These are phyloP conservation scores for Leptinotarsa lineolata DNA, from an alignment of 1,140 invertebrate species.

Conservation along the genomic window DNA sequence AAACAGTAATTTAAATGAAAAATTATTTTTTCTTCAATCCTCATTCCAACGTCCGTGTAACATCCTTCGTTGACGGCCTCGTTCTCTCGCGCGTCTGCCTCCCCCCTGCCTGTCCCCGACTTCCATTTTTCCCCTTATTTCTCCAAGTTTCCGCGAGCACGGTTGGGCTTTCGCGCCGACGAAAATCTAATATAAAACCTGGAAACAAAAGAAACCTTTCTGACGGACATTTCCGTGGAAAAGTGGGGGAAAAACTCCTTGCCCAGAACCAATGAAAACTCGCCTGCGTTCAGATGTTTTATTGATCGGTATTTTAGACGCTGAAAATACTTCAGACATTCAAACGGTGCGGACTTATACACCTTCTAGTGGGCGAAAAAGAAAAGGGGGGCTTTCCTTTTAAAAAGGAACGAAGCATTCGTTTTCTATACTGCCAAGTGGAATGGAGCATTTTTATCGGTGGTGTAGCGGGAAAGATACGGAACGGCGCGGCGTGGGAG, in stretches of 20 bases:
- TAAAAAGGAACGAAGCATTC: constrained; percentile 38
- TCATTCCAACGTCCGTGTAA: constrained; percentile 14
- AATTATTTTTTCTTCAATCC: neutral
- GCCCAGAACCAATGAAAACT: constrained; percentile 48
- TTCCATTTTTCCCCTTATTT: constrained; percentile 3
- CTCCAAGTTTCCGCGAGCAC: constrained; percentile 25
- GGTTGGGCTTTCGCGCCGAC: constrained; percentile 28
- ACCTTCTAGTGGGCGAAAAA: constrained; percentile 36
- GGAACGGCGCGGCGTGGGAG: neutral
- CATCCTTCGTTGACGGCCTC: constrained; percentile 19
- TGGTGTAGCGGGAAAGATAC: constrained; percentile 1
- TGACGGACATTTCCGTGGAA: constrained; percentile 50
- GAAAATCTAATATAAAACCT: constrained; percentile 50
- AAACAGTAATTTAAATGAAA: neutral
- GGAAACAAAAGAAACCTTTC: constrained; percentile 50
- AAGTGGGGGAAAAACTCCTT: constrained; percentile 51
- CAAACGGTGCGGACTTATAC: constrained; percentile 36
- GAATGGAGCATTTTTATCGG: constrained; percentile 29
- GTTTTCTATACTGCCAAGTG: constrained; percentile 29
- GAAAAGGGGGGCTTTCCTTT: constrained; percentile 36
- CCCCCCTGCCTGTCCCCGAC: constrained; percentile 21
- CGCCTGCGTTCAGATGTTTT: constrained; percentile 49
- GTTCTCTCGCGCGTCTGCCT: constrained; percentile 23
- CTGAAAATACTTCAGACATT: constrained; percentile 46
- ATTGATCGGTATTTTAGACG: constrained; percentile 49